These are phyloP conservation scores for Amphiprion ocellaris DNA, from an alignment of 2,113 vertebrate species.

Conservation along the genomic window DNA sequence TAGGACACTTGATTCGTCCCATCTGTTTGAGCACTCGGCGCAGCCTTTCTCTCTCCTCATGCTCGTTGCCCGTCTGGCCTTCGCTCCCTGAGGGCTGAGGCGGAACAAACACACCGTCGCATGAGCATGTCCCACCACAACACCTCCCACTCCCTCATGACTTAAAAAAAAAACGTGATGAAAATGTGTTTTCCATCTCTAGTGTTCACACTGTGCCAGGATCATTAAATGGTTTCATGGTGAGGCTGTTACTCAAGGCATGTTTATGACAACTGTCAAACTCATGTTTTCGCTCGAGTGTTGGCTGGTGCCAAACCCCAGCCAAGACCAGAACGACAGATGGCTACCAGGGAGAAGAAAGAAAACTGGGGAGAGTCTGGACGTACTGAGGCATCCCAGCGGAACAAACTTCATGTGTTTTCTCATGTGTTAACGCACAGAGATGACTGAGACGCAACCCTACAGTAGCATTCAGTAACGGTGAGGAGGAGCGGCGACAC, in stretches of 20 bases:
- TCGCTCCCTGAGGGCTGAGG: constrained; percentile 88
- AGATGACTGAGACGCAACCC: constrained; percentile 32
- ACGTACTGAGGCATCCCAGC: constrained; percentile 53
- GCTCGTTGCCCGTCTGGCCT: constrained; percentile 86
- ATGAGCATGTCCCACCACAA: constrained; percentile 50
- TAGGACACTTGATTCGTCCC: constrained; percentile 96
- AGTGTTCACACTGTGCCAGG: constrained; percentile 55
- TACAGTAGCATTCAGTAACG: constrained; percentile 27
- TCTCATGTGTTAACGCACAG: constrained; percentile 51
- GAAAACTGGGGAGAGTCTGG: constrained; percentile 29
- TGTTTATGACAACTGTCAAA: constrained; percentile 81
- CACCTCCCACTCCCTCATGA: constrained; percentile 9
- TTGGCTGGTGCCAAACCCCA: constrained; percentile 65
- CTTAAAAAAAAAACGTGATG: constrained; percentile 13
- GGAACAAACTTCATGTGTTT: constrained; percentile 42
- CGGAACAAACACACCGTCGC: constrained; percentile 70
- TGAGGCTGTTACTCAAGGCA: constrained; percentile 73
- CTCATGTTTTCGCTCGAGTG: constrained; percentile 67
- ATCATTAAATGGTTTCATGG: constrained; percentile 76
- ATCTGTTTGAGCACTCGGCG: constrained; percentile 96
- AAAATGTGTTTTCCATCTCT: constrained; percentile 77
- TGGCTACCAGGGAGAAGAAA: constrained; percentile 63
- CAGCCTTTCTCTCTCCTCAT: constrained; percentile 92
- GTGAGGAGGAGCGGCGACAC: constrained; percentile 30
- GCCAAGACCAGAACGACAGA: constrained; percentile 74